Evolutionary conservation across 2,797 vertebrate genomes (phyloP), one percentile per base, ranked within the genome.

Genomic region (Phrynocephalus forsythii): DNA sequence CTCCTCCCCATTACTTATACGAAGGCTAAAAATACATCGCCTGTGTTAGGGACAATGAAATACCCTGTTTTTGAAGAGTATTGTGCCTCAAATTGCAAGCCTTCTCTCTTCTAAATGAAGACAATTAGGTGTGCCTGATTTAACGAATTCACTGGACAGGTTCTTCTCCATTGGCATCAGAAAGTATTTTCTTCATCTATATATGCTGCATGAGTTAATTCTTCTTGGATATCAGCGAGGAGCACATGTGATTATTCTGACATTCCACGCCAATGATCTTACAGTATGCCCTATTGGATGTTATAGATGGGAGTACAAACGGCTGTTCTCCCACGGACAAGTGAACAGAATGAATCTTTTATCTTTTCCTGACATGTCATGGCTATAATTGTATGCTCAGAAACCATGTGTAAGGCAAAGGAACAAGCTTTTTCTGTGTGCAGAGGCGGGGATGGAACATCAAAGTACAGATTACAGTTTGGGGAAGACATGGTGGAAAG

Each of bases 261-360:
- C 3, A 15, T 82, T 92, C 80, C 68, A 44, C 50, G 67, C 56
- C 80, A 83, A 26, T 83, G 68, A 85, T 91, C 86, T 90, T 87
- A 75, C 20, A 83, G 28, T 22, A 44, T 84, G 78, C 52, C 72
- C 50, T 68, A 38, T 81, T 1, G 72, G n/a, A 67, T 85, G 52
- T 81, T 77, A 60, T 10, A 28, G 33, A 86, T 50, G 2, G 38
- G 79, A 78, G 20, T 73, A 24, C 18, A 60, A 90, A 91, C 44
- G 2, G 28, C 44, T 84, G 80, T 28, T 83, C 56, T 28, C 28
- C 77, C 38, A 11, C 48, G 85, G 68, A 16, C 22, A 87, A 76
- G 72, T 82, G 84, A 85, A 85, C 82, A 83, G 50, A 0, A 33
- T 71, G 72, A 48, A 73, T 28, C 79, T 91, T 90, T 56, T 81